Evolutionary conservation across 2,888 invertebrate species (phyloP).

Genomic region (Camptogramma bilineatum): DNA sequence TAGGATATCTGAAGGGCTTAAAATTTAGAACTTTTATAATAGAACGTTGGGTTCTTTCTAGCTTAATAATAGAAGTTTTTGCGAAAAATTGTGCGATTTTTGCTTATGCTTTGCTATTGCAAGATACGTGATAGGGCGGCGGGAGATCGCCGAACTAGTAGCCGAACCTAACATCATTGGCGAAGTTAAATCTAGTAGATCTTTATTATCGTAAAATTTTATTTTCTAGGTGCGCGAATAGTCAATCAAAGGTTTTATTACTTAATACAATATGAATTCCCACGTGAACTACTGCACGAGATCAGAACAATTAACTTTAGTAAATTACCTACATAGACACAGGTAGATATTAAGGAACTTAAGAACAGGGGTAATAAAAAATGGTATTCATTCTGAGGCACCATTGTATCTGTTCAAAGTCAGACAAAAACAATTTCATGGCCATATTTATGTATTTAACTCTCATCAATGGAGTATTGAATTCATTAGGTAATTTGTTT

Average conservation of each 20-base stretch:
- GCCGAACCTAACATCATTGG: too few relatives aligned
- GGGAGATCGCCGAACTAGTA: too few relatives aligned
- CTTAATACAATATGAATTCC: not conserved
- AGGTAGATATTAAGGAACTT: not conserved
- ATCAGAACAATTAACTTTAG: slow-evolving; percentile 14
- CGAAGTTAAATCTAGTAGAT: too few relatives aligned
- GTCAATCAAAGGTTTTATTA: not conserved
- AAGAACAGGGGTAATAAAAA: slow-evolving; percentile 11
- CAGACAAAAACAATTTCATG: slow-evolving; percentile 29
- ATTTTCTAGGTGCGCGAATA: not conserved
- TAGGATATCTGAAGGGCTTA: too few relatives aligned
- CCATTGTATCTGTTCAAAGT: slow-evolving; percentile 19
- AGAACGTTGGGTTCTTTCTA: too few relatives aligned
- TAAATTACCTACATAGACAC: slow-evolving; percentile 8
- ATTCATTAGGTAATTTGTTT: slow-evolving; percentile 18
- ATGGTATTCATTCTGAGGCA: slow-evolving; percentile 7
- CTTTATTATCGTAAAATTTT: not conserved
- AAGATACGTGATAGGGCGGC: too few relatives aligned
- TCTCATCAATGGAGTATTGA: slow-evolving; percentile 25
- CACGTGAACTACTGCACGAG: not conserved
- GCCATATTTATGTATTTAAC: slow-evolving; percentile 28
- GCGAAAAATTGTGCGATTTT: too few relatives aligned
- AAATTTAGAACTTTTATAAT: too few relatives aligned
- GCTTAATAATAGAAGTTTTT: too few relatives aligned
- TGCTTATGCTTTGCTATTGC: too few relatives aligned